These are phyloP conservation scores for Lithobates pipiens DNA, from an alignment of 2,797 vertebrate genomes.

Conservation along the genomic window DNA sequence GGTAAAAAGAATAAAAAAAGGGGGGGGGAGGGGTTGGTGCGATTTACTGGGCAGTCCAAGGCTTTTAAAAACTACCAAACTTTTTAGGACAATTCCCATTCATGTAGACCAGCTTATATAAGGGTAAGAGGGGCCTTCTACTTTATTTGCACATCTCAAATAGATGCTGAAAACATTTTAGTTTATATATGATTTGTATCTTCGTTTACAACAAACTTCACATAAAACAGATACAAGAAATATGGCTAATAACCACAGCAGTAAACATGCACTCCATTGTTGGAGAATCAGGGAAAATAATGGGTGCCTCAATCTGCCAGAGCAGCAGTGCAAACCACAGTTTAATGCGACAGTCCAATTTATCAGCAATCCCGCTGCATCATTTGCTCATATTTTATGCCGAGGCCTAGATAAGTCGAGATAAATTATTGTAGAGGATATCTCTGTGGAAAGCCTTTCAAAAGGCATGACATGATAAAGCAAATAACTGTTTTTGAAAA, in stretches of 20 bases:
- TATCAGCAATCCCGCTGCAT: background rate
- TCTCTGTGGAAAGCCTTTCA: background rate
- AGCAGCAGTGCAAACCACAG: background rate
- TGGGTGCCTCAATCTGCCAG: background rate
- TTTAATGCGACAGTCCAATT: background rate
- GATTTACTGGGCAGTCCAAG: too few relatives aligned
- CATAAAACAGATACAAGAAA: background rate
- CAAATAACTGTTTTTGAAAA: background rate
- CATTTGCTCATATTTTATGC: background rate
- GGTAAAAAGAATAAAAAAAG: too few relatives aligned
- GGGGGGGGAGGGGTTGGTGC: too few relatives aligned
- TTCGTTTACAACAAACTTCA: too few relatives aligned
- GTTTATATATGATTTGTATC: too few relatives aligned
- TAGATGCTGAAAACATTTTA: too few relatives aligned
- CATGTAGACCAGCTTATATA: too few relatives aligned
- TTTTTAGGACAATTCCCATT: too few relatives aligned
- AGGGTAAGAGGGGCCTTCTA: too few relatives aligned
- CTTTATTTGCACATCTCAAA: too few relatives aligned
- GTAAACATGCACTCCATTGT: background rate
- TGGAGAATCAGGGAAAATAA: background rate
- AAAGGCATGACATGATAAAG: background rate
- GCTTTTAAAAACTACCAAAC: too few relatives aligned
- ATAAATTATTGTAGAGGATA: background rate
- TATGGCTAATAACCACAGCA: background rate
- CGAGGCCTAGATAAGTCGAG: background rate